A percentile compares a stretch with the other conserved stretches of the same genome.
phyloP scores from a whole-genome alignment of 1,140 invertebrate genomes.

The fruit fly (Drosophila melanogaster) region DNA sequence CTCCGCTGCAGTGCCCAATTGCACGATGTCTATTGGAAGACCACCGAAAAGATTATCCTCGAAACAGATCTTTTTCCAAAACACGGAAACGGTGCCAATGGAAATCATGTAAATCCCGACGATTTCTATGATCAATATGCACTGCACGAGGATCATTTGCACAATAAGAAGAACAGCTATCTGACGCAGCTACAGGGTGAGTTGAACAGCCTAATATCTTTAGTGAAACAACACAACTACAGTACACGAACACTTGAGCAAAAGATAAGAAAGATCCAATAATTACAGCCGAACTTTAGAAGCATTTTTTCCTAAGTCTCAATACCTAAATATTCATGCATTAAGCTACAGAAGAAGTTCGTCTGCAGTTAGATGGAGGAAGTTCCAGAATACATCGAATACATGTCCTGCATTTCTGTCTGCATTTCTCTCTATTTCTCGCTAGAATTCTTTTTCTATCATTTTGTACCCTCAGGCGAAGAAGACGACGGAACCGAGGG shows the following conservation, averaged over 20 bases:
- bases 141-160: conserved; percentile 71
- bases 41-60: conserved; percentile 86
- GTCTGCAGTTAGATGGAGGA: conserved; percentile 15
- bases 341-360: conserved; percentile 3
- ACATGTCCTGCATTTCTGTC: conserved; percentile 63
- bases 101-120: conserved; percentile 68
- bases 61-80: conserved; percentile 85
- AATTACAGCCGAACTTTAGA: conserved; percentile 7
- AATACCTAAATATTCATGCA: neutral
- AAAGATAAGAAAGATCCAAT: conserved; percentile 2
- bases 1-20: conserved; percentile 87
- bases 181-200: conserved; percentile 84
- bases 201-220: conserved; percentile 64
- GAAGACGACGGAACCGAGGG: conserved; percentile 66
- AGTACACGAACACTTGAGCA: conserved; percentile 12
- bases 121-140: conserved; percentile 82
- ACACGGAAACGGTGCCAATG: conserved; percentile 43
- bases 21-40: conserved; percentile 87
- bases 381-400: conserved; percentile 56
- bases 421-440: conserved; percentile 72
- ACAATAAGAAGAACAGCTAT: conserved; percentile 80
- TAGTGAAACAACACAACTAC: conserved; percentile 12
- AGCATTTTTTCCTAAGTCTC: too few relatives aligned
- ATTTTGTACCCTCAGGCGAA: conserved; percentile 79
- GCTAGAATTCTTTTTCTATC: conserved; percentile 76